Evolutionary conservation across 2,113 vertebrate genomes (phyloP), one percentile per base, ranked within the genome.

Genomic region (Ciconia maguari): DNA sequence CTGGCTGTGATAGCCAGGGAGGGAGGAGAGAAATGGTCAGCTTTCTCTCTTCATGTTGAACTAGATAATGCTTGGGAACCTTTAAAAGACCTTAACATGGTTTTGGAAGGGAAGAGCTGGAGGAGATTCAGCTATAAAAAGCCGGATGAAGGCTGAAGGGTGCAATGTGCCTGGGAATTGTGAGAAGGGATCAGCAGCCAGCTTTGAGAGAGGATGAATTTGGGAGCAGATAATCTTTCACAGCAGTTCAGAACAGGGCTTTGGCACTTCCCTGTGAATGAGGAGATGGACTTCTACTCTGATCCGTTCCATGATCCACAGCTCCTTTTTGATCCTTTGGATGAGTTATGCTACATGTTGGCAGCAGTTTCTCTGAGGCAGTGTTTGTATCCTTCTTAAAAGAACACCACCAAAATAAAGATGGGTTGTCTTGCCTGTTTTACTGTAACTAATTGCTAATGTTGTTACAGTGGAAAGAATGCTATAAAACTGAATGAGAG

Each of bases 1-100:
- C 58, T 91, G 81, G 66, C 38, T 48, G 54, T 74, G 71, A 11
- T 64, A 94, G 96, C 95, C 95, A 97, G 89, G 29, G 81, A 72
- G 38, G 62, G 80, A 89, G 94, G 81, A 62, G 83, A 64, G 83
- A 46, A 72, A 36, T 3, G 54, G 87, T 65, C 81, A 80, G 46
- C 75, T 91, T 89, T 71, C 27, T 10, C 20, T 38, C 49, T 77
- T 58, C 34, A 2, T 80, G 42, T 66, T 91, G 62, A 18, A 13
- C 61, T 94, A 71, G 17, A 25, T 66, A 72, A 71, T 26, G 54
- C 38, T 69, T 69, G 51, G 69, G 70, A 62, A 36, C 41, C 22
- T 72, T 87, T 87, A 68, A 83, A 83, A 94, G 93, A 48, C 29
- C 84, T 81, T 30, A 91, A 30, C 41, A 9, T 1, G 57, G 36